A percentile compares a stretch with the other conserved stretches of the same genome.
phyloP scores from a whole-genome alignment of 1,140 invertebrate species.

The Augochlora pura region DNA sequence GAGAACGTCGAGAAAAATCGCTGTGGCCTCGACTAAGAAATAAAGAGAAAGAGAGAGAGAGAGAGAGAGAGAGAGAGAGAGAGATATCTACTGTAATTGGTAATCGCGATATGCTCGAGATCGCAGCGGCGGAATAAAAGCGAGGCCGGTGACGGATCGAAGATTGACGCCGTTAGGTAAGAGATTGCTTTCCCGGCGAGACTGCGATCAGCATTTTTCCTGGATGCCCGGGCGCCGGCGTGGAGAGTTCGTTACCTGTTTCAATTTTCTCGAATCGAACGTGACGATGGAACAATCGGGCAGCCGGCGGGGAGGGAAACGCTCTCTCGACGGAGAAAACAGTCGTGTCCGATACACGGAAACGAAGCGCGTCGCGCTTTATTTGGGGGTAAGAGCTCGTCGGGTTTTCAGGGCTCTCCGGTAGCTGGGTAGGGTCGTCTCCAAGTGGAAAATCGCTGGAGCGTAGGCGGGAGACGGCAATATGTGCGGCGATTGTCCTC shows the following conservation, averaged over 20 bases:
- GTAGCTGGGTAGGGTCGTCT: background rate
- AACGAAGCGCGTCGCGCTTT: constrained; percentile 28
- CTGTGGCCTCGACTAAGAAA: too few species aligned
- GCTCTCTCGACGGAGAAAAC: background rate
- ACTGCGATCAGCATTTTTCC: too few species aligned
- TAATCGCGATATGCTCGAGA: too few species aligned
- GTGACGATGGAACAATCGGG: background rate
- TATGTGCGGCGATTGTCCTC: constrained; percentile 58
- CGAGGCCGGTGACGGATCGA: too few species aligned
- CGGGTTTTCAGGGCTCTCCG: background rate
- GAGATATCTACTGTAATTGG: too few species aligned
- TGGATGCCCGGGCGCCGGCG: too few species aligned
- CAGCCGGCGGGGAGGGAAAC: background rate
- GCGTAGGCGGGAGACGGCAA: constrained; percentile 30
- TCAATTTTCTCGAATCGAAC: constrained; percentile 5
- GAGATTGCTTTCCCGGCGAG: too few species aligned
- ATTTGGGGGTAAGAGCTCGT: background rate
- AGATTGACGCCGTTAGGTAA: too few species aligned
- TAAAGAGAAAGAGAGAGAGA: too few species aligned
- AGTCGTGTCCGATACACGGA: constrained; percentile 15
- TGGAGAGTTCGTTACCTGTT: background rate
- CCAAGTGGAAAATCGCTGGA: background rate
- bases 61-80: too few species aligned
- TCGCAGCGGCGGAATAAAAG: too few species aligned
- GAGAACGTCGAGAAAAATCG: too few species aligned